Base-by-base conservation (phyloP, 2,888 invertebrate species). In the Megaustenia siamemsis region DNA sequence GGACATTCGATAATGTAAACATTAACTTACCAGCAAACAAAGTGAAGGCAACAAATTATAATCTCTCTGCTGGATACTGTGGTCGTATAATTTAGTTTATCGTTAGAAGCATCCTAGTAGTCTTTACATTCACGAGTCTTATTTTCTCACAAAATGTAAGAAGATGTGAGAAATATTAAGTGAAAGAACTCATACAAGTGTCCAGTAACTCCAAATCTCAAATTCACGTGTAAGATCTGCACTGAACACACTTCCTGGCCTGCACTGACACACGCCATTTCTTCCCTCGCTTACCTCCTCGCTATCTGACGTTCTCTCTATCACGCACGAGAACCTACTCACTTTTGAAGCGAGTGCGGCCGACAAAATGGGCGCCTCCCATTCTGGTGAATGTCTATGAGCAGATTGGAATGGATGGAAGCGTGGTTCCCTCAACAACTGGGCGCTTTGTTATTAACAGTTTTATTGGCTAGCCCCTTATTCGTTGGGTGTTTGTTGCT, bases 301-400 rank as follows among this genome's bases (percentile, higher is more conserved):
- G 69, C 21, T 40, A 40, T 69, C 40, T 69, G 69, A 69, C 24
- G 40, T 69, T 69, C 71, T 73, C 71, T 45, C 45, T 8, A 45
- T 38, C 43, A 32, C 45, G 45, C 45, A 43, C 45, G 28, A 45
- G 71, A 73, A n/a, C 18, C 5, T 73, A 73, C 71, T 73, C 71
- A 45, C 45, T n/a, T 21, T 73, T 38, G 69, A 38, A 69, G 69
- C 40, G 40, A 24, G 38, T 69, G 69, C 24, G 71, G 45, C 71
- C 28, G 71, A 45, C 71, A 45, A 73, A 32, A n/a, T 24, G 71
- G 45, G 71, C 71, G 28, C 71, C 45, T 69, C 69, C 4, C 69
- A 21, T 69, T 69, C 69, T 38, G 69, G 40, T 24, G 69, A 38
- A 24, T 40, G 15, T 69, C 69, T 40, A 69, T n/a, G n/a, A 69